These are phyloP conservation scores for Euwallacea fornicatus DNA, from an alignment of 1,140 invertebrate species.

Conservation along the genomic window DNA sequence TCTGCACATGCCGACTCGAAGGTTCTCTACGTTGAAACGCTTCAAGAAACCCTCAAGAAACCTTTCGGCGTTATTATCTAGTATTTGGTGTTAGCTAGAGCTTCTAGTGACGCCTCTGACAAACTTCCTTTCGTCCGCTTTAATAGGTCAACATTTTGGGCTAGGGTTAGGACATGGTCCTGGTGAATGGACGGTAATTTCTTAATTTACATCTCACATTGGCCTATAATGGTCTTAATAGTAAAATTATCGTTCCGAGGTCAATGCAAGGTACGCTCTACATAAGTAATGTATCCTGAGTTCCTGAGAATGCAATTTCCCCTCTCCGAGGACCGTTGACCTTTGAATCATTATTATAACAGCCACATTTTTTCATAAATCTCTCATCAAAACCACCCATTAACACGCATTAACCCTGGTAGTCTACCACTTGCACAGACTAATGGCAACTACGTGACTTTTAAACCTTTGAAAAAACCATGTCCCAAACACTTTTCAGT, in stretches of 20 bases:
- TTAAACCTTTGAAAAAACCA: neutral
- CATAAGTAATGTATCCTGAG: conserved; percentile 1
- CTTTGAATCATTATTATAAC: neutral
- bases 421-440: conserved; percentile 4
- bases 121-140: neutral
- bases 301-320: neutral
- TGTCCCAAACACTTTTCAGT: neutral
- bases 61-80: neutral
- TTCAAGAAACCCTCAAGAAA: neutral
- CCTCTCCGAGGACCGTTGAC: neutral
- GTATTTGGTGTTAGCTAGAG: neutral
- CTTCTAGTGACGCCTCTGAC: neutral
- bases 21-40: too few species aligned
- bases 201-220: conserved; percentile 6
- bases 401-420: conserved; percentile 1
- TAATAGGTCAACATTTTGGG: conserved; percentile 15
- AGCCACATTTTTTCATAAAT: neutral
- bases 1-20: too few species aligned
- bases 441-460: conserved; percentile 13
- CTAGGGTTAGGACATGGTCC: conserved; percentile 9
- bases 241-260: conserved; percentile 3
- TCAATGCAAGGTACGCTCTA: neutral
- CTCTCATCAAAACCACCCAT: neutral
- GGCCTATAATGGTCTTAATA: conserved; percentile 1
- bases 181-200: conserved; percentile 7